Percentiles rank a stretch among this genome's conserved stretches.
Conservation (phyloP, 64 coral and sea anemone species). For the Astreopora myriophthalma region DNA sequence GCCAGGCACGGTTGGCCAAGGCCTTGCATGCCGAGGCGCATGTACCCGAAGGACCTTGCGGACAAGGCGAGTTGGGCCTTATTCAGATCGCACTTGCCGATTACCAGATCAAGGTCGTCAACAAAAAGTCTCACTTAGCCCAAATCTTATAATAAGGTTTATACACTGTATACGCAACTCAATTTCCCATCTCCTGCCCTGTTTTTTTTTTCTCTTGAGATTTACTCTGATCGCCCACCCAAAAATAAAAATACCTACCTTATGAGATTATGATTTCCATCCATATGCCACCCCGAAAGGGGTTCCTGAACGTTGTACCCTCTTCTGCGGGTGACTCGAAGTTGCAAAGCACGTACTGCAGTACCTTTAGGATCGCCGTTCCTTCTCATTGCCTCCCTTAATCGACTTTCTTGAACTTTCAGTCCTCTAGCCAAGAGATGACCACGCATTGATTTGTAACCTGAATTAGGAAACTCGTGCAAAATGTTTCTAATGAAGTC, state of each 20-base stretch:
- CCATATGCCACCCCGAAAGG: constrained; percentile 66
- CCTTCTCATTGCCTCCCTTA: constrained; percentile 73
- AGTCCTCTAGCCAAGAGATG: constrained; percentile 38
- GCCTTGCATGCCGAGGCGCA: no score
- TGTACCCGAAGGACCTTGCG: no score
- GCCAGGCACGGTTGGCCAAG: no score
- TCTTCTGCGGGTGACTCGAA: constrained; percentile 55
- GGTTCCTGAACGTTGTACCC: constrained; percentile 50
- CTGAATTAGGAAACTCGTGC: constrained; percentile 60
- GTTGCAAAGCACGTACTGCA: constrained; percentile 60
- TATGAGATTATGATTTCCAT: constrained; percentile 72
- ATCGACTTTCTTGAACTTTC: constrained; percentile 59
- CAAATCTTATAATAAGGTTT: no score
- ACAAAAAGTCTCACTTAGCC: no score
- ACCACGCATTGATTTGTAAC: constrained; percentile 64
- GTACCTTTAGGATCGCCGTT: constrained; percentile 67
- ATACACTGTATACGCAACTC: no score
- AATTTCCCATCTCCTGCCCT: no score
- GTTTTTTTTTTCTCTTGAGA: no score
- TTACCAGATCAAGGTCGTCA: no score
- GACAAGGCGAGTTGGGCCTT: no score
- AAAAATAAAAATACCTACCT: constrained; percentile 49
- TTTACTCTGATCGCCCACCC: no score
- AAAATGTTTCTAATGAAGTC: constrained; percentile 14
- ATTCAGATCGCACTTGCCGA: no score